Conservation (phyloP, 2,888 invertebrate species). For the Criorhina ranunculi region DNA sequence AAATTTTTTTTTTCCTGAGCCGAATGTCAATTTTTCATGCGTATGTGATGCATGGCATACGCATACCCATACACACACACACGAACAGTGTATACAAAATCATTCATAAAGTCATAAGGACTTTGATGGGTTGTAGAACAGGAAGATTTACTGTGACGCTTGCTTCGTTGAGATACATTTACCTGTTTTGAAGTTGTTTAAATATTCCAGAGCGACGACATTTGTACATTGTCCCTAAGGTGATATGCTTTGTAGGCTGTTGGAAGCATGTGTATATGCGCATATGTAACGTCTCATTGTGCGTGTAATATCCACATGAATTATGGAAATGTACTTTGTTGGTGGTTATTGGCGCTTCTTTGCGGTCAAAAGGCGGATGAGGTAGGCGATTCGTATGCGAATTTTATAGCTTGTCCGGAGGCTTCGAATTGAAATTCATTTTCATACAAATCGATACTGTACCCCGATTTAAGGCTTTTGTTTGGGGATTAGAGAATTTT, state of each 20-base stretch:
- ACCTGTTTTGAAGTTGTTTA: background rate
- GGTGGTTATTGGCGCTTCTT: constrained; percentile 6
- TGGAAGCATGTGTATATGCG: background rate
- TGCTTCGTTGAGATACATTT: constrained; percentile 6
- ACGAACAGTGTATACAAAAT: background rate
- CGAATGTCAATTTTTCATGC: constrained; percentile 68
- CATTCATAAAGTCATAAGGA: constrained; percentile 7
- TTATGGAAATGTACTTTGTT: constrained; percentile 20
- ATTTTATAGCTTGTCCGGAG: background rate
- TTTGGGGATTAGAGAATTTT: too few relatives aligned
- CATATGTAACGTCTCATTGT: constrained; percentile 8
- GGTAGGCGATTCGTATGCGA: constrained; percentile 13
- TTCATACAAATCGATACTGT: too few relatives aligned
- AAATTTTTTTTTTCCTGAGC: constrained; percentile 64
- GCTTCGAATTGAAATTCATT: background rate
- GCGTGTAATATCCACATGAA: constrained; percentile 25
- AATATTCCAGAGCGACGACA: constrained; percentile 12
- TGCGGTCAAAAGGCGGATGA: constrained; percentile 5
- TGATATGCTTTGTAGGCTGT: too few relatives aligned
- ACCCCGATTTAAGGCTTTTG: too few relatives aligned
- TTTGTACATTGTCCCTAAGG: constrained; percentile 22
- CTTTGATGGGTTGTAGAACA: background rate
- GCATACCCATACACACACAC: constrained; percentile 6
- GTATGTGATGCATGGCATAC: constrained; percentile 31
- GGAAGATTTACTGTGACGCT: background rate